Conservation (phyloP, 64 coral and sea anemone genomes). For the Pocillopora verrucosa region DNA sequence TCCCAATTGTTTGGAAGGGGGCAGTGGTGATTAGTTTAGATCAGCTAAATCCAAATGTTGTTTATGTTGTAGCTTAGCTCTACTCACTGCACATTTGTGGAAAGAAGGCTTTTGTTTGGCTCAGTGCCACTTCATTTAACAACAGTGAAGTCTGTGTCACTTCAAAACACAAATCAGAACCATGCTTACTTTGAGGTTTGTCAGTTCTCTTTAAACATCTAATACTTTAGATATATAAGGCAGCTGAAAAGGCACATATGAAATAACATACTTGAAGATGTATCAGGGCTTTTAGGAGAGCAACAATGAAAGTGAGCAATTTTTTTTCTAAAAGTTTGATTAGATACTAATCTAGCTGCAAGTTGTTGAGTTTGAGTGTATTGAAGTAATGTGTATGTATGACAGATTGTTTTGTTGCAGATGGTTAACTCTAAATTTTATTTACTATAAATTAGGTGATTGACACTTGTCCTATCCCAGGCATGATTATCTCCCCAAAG, state of each 20-base stretch:
- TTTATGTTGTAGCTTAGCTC: constrained; percentile 62
- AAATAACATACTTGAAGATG: too few relatives aligned
- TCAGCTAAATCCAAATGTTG: not conserved
- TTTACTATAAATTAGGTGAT: constrained; percentile 46
- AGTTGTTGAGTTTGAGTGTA: too few relatives aligned
- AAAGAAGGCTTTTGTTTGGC: constrained; percentile 92
- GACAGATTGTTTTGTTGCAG: too few relatives aligned
- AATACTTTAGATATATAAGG: too few relatives aligned
- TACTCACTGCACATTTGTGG: constrained; percentile 88
- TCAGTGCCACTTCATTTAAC: constrained; percentile 87
- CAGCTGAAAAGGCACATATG: too few relatives aligned
- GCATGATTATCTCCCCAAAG: constrained; percentile 87
- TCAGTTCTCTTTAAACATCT: not conserved
- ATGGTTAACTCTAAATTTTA: too few relatives aligned
- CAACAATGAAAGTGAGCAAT: too few relatives aligned
- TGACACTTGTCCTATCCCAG: constrained; percentile 78
- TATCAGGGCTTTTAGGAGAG: too few relatives aligned
- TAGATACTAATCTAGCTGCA: too few relatives aligned
- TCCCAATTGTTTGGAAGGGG: not conserved
- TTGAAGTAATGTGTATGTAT: too few relatives aligned
- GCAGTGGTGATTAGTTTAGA: not conserved
- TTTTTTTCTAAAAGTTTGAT: too few relatives aligned
- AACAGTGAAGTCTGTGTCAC: constrained; percentile 72
- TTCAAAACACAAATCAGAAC: constrained; percentile 83
- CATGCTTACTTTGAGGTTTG: constrained; percentile 99